These are phyloP conservation scores for Dasysyrphus albostriatus DNA, from an alignment of 2,888 invertebrate species.

Conservation along the genomic window DNA sequence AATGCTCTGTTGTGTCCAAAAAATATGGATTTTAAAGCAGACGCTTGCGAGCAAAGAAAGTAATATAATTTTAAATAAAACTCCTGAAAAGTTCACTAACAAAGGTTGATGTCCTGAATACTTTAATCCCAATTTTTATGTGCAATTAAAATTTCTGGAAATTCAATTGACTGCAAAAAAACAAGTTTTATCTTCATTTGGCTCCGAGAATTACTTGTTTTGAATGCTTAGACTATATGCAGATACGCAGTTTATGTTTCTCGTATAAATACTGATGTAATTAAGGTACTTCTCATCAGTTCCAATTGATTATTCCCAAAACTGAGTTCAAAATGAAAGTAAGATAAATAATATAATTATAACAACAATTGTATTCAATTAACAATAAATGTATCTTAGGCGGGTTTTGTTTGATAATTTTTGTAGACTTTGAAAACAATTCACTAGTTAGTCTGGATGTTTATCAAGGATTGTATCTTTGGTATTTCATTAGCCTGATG, in stretches of 20 bases:
- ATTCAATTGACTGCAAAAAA: background rate
- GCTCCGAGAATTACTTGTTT: background rate
- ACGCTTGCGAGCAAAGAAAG: too few species aligned
- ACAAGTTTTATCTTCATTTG: background rate
- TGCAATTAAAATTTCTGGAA: background rate
- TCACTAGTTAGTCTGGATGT: too few species aligned
- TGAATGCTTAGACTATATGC: background rate
- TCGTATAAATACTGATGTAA: background rate
- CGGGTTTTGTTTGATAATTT: too few species aligned
- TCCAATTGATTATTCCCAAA: background rate
- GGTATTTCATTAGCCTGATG: too few species aligned
- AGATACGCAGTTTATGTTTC: background rate
- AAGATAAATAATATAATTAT: background rate
- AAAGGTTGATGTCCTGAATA: background rate
- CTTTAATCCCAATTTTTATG: background rate
- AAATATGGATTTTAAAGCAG: too few species aligned
- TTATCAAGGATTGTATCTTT: too few species aligned
- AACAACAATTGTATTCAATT: too few species aligned
- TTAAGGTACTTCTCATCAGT: background rate
- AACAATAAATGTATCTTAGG: too few species aligned
- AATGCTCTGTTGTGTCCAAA: too few species aligned
- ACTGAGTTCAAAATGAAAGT: background rate
- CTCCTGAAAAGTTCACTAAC: too few species aligned
- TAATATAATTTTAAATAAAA: too few species aligned
- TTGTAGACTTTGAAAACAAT: too few species aligned